Percentiles rank a stretch among this genome's conserved stretches.
phyloP scores from a whole-genome alignment of 2,113 vertebrate genomes.

The Phocoena sinus region DNA sequence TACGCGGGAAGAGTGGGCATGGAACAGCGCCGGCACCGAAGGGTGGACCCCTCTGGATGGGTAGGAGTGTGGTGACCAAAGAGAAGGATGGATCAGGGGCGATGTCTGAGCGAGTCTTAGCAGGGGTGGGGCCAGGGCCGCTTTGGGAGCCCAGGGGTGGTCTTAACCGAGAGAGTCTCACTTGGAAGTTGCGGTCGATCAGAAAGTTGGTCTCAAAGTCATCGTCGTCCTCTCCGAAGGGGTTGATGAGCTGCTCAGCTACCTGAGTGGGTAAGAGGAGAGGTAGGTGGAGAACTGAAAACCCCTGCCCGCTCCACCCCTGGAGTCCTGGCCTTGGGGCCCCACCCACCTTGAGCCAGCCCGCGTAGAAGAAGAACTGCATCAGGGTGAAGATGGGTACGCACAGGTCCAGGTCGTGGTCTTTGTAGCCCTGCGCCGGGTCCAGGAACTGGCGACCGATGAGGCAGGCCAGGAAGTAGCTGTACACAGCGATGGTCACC shows the following conservation, averaged over 20 bases:
- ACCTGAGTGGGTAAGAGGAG: constrained; percentile 78
- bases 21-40: fast-evolving
- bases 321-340: fast-evolving
- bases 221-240: constrained; percentile 94
- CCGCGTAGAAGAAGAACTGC: constrained; percentile 95
- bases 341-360: constrained; percentile 92
- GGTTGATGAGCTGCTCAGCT: constrained; percentile 93
- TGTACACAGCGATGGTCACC: constrained; percentile 94
- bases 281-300: not conserved
- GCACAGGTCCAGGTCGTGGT: constrained; percentile 91
- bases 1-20: not conserved
- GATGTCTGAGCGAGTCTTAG: not conserved
- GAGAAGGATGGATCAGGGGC: not conserved
- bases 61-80: not conserved
- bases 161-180: constrained; percentile 38
- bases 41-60: not conserved
- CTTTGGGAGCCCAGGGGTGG: too few relatives aligned
- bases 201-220: constrained; percentile 95
- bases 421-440: constrained; percentile 87
- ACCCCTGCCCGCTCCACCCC: fast-evolving
- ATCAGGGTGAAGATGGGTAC: constrained; percentile 94
- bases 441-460: constrained; percentile 96
- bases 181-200: constrained; percentile 95
- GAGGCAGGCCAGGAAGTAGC: constrained; percentile 94
- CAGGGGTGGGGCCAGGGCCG: not conserved